A percentile compares a stretch with the other conserved stretches of the same genome.
Evolutionary conservation across 1,140 invertebrate species (phyloP).

Genomic region (Nasonia giraulti): DNA sequence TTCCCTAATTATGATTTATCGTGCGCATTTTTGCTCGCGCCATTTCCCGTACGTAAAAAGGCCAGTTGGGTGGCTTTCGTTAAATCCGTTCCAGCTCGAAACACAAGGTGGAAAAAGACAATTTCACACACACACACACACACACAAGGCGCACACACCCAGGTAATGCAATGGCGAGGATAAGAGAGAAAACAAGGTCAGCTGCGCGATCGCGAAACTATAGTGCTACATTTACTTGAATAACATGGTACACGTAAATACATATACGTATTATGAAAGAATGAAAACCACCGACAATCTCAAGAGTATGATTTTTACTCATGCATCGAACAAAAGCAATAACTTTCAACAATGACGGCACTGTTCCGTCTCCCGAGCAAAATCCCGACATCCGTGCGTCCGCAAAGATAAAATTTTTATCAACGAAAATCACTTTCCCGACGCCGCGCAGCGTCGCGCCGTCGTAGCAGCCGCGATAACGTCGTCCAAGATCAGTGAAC

Average conservation of each 20-base stretch:
- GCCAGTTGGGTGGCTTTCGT: neutral
- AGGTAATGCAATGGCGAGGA: neutral
- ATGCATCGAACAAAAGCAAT: no score
- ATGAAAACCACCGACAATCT: no score
- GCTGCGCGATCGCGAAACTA: no score
- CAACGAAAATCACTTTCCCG: slow-evolving; percentile 20
- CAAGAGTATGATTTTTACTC: no score
- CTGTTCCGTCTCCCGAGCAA: neutral
- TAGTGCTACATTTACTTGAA: no score
- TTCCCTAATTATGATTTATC: slow-evolving; percentile 42
- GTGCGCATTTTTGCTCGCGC: neutral
- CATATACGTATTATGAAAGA: no score
- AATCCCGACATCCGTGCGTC: neutral
- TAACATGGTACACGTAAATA: no score
- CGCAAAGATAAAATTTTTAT: slow-evolving; percentile 2
- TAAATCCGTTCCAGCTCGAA: slow-evolving; percentile 18
- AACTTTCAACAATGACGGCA: neutral
- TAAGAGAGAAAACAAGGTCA: neutral
- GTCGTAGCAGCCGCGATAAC: slow-evolving; percentile 2
- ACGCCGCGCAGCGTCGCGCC: no score
- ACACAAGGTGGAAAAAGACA: neutral
- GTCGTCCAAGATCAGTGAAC: slow-evolving; percentile 27
- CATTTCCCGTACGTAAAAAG: slow-evolving; percentile 9
- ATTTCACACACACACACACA: neutral
- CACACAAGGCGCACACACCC: neutral